These are phyloP conservation scores for Acrossocheilus wenchowensis DNA, from an alignment of 2,797 vertebrate genomes.

Conservation along the genomic window DNA sequence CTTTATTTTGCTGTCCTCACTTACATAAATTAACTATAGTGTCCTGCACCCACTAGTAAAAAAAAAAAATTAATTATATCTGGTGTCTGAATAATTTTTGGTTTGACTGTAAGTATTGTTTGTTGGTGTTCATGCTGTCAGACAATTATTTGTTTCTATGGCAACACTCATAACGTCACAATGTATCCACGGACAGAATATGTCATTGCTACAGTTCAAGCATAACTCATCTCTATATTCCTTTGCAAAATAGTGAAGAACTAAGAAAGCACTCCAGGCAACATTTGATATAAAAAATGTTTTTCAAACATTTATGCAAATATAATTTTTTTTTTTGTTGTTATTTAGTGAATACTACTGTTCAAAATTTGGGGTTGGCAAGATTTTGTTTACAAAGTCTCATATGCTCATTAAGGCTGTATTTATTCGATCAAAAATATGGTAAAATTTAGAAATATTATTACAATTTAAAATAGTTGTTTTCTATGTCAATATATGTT, in stretches of 20 bases:
- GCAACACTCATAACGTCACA: not conserved
- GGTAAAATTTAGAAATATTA: too few relatives aligned
- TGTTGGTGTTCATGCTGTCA: not conserved
- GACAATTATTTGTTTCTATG: not conserved
- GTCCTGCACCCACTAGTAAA: too few relatives aligned
- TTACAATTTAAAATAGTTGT: too few relatives aligned
- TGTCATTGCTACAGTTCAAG: not conserved
- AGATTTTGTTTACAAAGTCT: not conserved
- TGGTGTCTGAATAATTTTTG: too few relatives aligned
- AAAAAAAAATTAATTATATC: too few relatives aligned
- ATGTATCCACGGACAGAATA: not conserved
- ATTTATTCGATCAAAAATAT: too few relatives aligned
- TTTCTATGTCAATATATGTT: too few relatives aligned
- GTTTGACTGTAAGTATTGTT: not conserved
- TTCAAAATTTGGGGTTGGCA: not conserved
- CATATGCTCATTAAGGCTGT: too few relatives aligned
- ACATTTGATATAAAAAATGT: not conserved
- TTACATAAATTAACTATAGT: too few relatives aligned
- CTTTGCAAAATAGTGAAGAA: not conserved
- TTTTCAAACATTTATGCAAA: too few relatives aligned
- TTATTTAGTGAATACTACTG: not conserved
- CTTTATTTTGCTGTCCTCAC: too few relatives aligned
- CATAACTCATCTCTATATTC: not conserved
- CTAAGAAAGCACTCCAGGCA: not conserved
- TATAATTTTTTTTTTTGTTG: too few relatives aligned